A percentile compares a stretch with the other conserved stretches of the same genome.
phyloP scores from a whole-genome alignment of 2,797 vertebrate species.

The Clarias laeviceps region DNA sequence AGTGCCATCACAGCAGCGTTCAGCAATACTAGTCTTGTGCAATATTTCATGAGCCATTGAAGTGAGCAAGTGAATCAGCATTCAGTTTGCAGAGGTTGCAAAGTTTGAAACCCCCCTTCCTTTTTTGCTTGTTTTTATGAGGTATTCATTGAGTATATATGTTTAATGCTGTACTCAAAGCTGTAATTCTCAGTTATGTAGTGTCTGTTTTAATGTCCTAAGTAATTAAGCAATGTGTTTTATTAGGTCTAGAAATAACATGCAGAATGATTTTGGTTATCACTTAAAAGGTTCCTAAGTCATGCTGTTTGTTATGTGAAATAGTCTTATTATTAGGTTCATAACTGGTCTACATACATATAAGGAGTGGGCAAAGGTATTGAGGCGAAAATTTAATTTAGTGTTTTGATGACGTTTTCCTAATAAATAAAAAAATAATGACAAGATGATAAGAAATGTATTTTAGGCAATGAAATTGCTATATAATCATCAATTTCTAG shows the following conservation, averaged over 20 bases:
- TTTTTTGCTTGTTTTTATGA: conserved; percentile 14
- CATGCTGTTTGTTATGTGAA: not conserved
- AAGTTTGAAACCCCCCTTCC: not conserved
- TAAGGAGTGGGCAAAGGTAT: too few species aligned
- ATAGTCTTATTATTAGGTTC: not conserved
- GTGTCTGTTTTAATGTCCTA: conserved; percentile 28
- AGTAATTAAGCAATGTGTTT: conserved; percentile 9
- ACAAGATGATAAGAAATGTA: too few species aligned
- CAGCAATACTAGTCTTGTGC: not conserved
- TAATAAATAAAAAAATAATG: too few species aligned
- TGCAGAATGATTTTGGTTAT: not conserved
- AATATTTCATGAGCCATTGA: conserved; percentile 54
- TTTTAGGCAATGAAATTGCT: too few species aligned
- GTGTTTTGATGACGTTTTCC: too few species aligned
- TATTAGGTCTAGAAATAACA: conserved; percentile 16
- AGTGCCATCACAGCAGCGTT: conserved; percentile 12
- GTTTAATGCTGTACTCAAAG: not conserved
- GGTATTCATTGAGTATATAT: conserved; percentile 14
- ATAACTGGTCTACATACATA: not conserved
- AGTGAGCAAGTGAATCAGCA: conserved; percentile 68
- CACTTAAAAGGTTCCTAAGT: not conserved
- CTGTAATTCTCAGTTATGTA: conserved; percentile 15
- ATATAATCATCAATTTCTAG: too few species aligned
- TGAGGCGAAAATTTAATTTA: too few species aligned
- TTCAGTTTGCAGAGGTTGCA: conserved; percentile 52